phyloP scores from a whole-genome alignment of 2,888 invertebrate genomes.

The Temnothorax rugatulus region DNA sequence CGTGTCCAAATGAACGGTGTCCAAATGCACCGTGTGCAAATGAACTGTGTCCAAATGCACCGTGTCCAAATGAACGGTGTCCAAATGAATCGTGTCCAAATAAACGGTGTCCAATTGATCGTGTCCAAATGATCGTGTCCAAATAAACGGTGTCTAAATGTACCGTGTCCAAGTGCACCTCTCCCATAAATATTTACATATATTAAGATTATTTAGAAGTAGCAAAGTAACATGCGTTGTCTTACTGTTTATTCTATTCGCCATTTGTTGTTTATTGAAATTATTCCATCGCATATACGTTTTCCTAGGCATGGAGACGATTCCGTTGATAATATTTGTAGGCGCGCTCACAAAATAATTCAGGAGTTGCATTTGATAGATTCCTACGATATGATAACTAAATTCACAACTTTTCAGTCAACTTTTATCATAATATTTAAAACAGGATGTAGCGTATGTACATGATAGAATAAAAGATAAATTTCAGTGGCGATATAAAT shows the following conservation, averaged over 20 bases:
- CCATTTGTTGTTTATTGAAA: conserved; percentile 20
- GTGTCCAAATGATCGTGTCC: no score
- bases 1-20: no score
- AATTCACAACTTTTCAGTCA: neutral
- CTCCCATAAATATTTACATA: neutral
- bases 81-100: no score
- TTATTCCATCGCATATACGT: neutral
- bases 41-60: no score
- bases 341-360: neutral
- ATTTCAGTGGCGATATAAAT: neutral
- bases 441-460: neutral
- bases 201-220: neutral
- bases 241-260: conserved; percentile 28
- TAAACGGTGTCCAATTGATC: no score
- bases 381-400: neutral
- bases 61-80: no score
- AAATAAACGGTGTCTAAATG: no score
- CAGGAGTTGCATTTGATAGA: conserved; percentile 3
- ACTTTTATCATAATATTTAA: neutral
- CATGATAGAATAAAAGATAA: neutral
- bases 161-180: no score
- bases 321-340: neutral
- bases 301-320: neutral
- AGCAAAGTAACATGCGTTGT: neutral
- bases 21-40: no score